Conservation (phyloP, 2,888 invertebrate genomes). For the Drosophila kanekoi region DNA sequence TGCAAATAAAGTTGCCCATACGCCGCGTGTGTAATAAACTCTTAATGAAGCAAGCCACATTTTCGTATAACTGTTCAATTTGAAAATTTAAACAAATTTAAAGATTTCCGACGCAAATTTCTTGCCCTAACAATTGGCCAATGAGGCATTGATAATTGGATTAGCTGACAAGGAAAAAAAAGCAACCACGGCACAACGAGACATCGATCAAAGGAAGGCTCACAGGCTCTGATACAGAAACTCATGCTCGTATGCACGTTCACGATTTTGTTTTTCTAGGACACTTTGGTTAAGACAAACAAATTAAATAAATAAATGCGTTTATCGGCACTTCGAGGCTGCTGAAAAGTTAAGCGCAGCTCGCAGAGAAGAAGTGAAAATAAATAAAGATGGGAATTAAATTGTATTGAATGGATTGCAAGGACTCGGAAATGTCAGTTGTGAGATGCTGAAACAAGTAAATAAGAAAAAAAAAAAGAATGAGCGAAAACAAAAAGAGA, state of each 20-base stretch:
- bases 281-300: slow-evolving; percentile 1
- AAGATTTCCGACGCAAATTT: slow-evolving; percentile 32
- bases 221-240: slow-evolving; percentile 5
- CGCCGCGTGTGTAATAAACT: slow-evolving; percentile 34
- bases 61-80: slow-evolving; percentile 19
- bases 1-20: slow-evolving; percentile 48
- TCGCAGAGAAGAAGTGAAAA: slow-evolving; percentile 6
- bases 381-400: slow-evolving; percentile 40
- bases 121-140: slow-evolving; percentile 30
- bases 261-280: background rate
- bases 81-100: slow-evolving; percentile 20
- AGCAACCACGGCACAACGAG: background rate
- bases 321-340: slow-evolving; percentile 22
- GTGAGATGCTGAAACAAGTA: slow-evolving; percentile 1
- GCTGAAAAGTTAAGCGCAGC: slow-evolving; percentile 44
- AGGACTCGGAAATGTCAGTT: slow-evolving; percentile 23
- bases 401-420: slow-evolving; percentile 18
- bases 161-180: slow-evolving; percentile 31
- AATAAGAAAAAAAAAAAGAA: background rate
- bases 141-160: slow-evolving; percentile 61
- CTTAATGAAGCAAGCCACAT: slow-evolving; percentile 44
- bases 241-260: background rate
- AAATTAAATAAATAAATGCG: slow-evolving; percentile 22
- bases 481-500: background rate
- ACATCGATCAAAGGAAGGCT: slow-evolving; percentile 47